These are phyloP conservation scores for Drosophila kepulauana DNA, from an alignment of 1,140 invertebrate genomes.

Conservation along the genomic window DNA sequence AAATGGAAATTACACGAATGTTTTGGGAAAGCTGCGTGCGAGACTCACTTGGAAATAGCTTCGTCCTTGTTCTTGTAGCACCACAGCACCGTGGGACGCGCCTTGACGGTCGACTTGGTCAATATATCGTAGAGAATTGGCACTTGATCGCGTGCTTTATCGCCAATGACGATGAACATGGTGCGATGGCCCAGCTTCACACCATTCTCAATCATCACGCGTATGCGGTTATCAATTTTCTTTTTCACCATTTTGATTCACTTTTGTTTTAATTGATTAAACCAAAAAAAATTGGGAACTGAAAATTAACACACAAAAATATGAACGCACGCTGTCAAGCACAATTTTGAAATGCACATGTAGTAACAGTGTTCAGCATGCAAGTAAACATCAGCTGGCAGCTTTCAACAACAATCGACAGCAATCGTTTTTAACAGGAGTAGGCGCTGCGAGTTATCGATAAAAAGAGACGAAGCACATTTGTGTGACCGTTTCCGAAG, in stretches of 20 bases:
- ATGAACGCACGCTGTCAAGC: not conserved
- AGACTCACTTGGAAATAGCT: conserved; percentile 91
- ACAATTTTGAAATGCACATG: conserved; percentile 61
- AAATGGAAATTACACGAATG: too few species aligned
- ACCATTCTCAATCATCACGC: conserved; percentile 98
- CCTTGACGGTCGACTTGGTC: conserved; percentile 96
- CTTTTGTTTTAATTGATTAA: not conserved
- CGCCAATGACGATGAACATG: conserved; percentile 97
- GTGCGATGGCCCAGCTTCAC: conserved; percentile 94
- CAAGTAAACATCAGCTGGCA: not conserved
- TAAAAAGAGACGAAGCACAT: not conserved
- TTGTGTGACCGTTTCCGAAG: too few species aligned
- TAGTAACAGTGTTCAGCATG: not conserved
- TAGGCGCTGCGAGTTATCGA: not conserved
- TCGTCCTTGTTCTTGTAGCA: conserved; percentile 98
- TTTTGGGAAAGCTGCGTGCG: too few species aligned
- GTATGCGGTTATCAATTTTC: conserved; percentile 98
- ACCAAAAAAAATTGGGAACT: not conserved
- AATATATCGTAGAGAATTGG: conserved; percentile 99
- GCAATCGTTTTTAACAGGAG: too few species aligned
- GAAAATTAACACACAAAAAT: not conserved
- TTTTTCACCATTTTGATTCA: conserved; percentile 90
- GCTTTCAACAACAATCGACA: not conserved
- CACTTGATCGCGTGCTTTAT: conserved; percentile 98
- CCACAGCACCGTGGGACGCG: conserved; percentile 97